Evolutionary conservation across 2,888 invertebrate species (phyloP), one percentile per base, ranked within the genome.

Genomic region (Unio pictorum): DNA sequence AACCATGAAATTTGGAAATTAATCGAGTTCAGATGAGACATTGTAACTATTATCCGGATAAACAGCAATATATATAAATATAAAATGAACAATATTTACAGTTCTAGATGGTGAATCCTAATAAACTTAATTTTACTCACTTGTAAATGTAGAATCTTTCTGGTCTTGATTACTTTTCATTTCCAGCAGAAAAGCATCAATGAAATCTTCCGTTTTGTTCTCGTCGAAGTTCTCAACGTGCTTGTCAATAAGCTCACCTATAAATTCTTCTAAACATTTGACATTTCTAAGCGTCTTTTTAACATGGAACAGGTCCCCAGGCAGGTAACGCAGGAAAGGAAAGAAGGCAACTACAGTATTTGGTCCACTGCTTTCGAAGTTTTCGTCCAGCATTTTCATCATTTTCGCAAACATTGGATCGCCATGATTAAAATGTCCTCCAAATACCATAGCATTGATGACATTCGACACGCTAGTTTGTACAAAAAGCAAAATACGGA

Each of bases 161-260:
- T 26, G 17, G n/a, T 64, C 30, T 18, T 11, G 4, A 15, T 23
- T 55, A 0, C 4, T 55, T n/a, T 73, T 72, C 73, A 75, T 68
- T 64, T 72, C 72, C 54, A 72, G 67, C 4, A 80, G 67, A 61
- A 71, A 79, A 28, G 77, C 79, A 28, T 78, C 78, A 17, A 73
- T 73, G 23, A 76, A 70, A 58, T 80, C 77, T 5, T 67, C 64
- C 17, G 71, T 62, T 15, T 63, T 63, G 28, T 69, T 71, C n/a
- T 69, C 66, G 28, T 71, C 61, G 34, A 60, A 74, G 23, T 63
- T 67, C 17, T 69, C 34, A 20, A 69, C 57, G 61, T 74, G 72
- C n/a, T 74, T 69, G 0, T 26, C 34, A 3, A 72, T 61, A 6
- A 71, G 62, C n/a, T 63, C 66, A 18, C 28, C 30, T 17, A 67